Base-by-base conservation (phyloP, 2,888 invertebrate species). In the Ophraella communa region DNA sequence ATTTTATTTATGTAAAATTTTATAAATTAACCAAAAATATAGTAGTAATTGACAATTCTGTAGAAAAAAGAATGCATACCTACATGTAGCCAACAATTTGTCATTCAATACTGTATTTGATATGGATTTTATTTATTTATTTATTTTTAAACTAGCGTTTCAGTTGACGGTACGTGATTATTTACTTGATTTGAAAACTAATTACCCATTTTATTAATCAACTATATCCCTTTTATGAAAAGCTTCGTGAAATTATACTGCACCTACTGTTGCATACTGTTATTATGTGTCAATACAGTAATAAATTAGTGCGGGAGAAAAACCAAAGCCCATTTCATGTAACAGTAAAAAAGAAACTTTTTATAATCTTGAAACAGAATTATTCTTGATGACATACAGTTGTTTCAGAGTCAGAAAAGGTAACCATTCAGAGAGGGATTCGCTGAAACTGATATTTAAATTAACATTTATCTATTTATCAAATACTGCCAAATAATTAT, bases 341-440 rank as follows among this genome's bases (percentile, higher is more conserved):
- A 65, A 62, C 65, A 61, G 65, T 59, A 62, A 60, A 61, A 63
- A 63, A 54, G 42, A 60, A 54, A 51, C 52, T 47, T 56, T 30
- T 66, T 65, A 63, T 61, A 65, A 66, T 64, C 58, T 57, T 58
- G 56, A 66, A 71, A 69, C 64, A 65, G 65, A 70, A 71, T 74
- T 74, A 72, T 75, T 71, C 69, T 71, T 69, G 76, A 78, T 77
- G 77, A 78, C 76, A 75, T 77, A 76, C 73, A 76, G 77, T 77
- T 77, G 77, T 77, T 76, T 78, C 75, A 73, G 76, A 78, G 76
- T 70, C 65, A 66, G 64, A 70, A 66, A 75, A 70, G 68, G 71
- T 69, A 74, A 75, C 27, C 17, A 17, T 14, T 17, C 49, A 51
- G 49, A 27, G 49, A 8, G 10, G 49, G n/a, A 51, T 51, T 51